These are phyloP conservation scores for Lophotriccus pileatus DNA, from an alignment of 2,797 vertebrate species.

Conservation along the genomic window DNA sequence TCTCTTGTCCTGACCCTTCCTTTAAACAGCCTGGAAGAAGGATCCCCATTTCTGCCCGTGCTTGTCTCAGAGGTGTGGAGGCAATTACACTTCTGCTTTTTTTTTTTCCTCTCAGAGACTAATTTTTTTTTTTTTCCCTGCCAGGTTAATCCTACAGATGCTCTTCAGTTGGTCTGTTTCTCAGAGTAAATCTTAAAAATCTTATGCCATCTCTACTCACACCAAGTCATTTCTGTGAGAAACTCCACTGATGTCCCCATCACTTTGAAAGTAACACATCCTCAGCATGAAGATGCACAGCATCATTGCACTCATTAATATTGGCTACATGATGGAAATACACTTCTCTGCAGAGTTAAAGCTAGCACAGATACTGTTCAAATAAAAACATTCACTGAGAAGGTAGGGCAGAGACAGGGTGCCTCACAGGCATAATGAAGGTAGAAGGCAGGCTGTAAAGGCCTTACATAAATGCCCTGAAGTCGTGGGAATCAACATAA, in stretches of 20 bases:
- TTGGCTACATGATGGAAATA: background rate
- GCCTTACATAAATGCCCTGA: conserved; percentile 1
- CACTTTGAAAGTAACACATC: background rate
- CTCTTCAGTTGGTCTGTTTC: background rate
- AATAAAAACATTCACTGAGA: background rate
- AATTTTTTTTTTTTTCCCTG: background rate
- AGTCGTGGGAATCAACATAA: background rate
- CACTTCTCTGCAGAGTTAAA: background rate
- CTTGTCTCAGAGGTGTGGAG: background rate
- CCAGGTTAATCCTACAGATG: background rate
- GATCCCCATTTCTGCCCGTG: background rate
- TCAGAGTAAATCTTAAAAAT: background rate
- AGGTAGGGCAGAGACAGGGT: background rate
- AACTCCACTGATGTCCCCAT: background rate
- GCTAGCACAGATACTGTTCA: background rate
- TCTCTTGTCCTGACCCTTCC: background rate
- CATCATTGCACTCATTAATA: background rate
- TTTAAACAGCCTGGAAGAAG: background rate
- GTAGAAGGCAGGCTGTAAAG: background rate
- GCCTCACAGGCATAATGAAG: background rate
- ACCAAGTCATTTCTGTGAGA: background rate
- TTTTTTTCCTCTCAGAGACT: background rate
- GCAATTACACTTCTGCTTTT: background rate
- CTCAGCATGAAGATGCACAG: background rate
- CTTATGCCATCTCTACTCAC: background rate